A percentile compares a stretch with the other conserved stretches of the same genome.
These are phyloP conservation scores for Callospermophilus lateralis DNA, from an alignment of 2,113 vertebrate species.

Conservation along the genomic window DNA sequence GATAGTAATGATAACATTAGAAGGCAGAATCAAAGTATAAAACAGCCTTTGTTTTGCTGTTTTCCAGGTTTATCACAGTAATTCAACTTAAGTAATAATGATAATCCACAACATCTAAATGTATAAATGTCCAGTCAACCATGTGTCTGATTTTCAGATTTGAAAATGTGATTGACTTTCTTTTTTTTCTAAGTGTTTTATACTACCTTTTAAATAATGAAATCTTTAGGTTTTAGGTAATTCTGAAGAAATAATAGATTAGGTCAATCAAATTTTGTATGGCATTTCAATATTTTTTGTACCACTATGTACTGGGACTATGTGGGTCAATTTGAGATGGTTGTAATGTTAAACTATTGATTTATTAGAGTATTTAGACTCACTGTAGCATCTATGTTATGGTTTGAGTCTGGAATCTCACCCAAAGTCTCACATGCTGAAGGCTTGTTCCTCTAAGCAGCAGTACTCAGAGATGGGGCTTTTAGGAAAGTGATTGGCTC, in stretches of 20 bases:
- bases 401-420: not conserved
- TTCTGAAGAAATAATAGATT: slow-evolving; percentile 20
- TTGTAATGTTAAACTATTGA: not conserved
- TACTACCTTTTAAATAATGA: slow-evolving; percentile 81
- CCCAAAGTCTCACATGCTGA: not conserved
- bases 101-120: slow-evolving; percentile 27
- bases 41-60: not conserved
- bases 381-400: not conserved
- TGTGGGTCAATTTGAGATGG: not conserved
- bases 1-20: slow-evolving; percentile 48
- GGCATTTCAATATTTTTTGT: slow-evolving; percentile 23
- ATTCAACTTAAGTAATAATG: slow-evolving; percentile 10
- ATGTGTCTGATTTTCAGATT: not conserved
- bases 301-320: not conserved
- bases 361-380: slow-evolving; percentile 53
- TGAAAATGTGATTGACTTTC: slow-evolving; percentile 40
- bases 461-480: not conserved
- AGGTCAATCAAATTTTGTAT: slow-evolving; percentile 12
- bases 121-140: slow-evolving; percentile 53
- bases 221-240: slow-evolving; percentile 28
- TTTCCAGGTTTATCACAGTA: not conserved
- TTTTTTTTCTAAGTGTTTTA: slow-evolving; percentile 77
- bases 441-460: not conserved
- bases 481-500: not conserved
- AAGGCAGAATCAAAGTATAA: slow-evolving; percentile 73